phyloP scores from a whole-genome alignment of 2,113 vertebrate species.

The Tetraodon nigroviridis region DNA sequence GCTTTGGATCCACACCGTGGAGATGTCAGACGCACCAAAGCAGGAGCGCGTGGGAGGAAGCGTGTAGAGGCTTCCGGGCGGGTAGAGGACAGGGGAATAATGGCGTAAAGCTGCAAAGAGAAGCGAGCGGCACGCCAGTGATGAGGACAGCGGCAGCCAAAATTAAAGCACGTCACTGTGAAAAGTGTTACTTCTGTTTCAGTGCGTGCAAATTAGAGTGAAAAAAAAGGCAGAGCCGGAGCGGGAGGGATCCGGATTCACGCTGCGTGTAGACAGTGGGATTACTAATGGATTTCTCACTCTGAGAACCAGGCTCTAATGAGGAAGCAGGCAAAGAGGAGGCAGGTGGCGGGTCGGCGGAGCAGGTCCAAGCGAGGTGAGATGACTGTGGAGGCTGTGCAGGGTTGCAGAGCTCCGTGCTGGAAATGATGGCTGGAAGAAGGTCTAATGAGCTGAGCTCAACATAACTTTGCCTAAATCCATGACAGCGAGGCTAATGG shows the following conservation, averaged over 20 bases:
- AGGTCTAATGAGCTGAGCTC: conserved; percentile 55
- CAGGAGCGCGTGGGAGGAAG: conserved; percentile 34
- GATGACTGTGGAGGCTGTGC: conserved; percentile 65
- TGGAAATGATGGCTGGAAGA: conserved; percentile 25
- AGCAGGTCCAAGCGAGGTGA: conserved; percentile 40
- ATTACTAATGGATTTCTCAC: conserved; percentile 60
- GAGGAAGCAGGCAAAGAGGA: conserved; percentile 55
- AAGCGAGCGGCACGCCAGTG: conserved; percentile 28
- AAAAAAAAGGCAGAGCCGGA: conserved; percentile 8
- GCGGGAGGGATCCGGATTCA: conserved; percentile 23
- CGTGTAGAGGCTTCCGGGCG: conserved; percentile 27
- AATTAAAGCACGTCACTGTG: conserved; percentile 27
- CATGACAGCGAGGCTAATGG: conserved; percentile 17
- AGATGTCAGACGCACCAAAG: conserved; percentile 31
- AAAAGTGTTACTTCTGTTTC: conserved; percentile 13
- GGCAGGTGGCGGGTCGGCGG: conserved; percentile 45
- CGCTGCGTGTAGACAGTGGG: conserved; percentile 20
- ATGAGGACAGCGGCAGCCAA: conserved; percentile 21
- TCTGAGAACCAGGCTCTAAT: conserved; percentile 60
- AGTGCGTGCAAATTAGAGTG: conserved; percentile 22
- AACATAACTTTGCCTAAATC: conserved; percentile 34
- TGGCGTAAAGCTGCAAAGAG: conserved; percentile 1
- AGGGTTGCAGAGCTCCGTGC: conserved; percentile 45
- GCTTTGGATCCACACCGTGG: conserved; percentile 58
- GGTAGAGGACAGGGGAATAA: conserved; percentile 36